Base-by-base conservation (phyloP, 2,113 vertebrate species). In the Urocynchramus pylzowi region DNA sequence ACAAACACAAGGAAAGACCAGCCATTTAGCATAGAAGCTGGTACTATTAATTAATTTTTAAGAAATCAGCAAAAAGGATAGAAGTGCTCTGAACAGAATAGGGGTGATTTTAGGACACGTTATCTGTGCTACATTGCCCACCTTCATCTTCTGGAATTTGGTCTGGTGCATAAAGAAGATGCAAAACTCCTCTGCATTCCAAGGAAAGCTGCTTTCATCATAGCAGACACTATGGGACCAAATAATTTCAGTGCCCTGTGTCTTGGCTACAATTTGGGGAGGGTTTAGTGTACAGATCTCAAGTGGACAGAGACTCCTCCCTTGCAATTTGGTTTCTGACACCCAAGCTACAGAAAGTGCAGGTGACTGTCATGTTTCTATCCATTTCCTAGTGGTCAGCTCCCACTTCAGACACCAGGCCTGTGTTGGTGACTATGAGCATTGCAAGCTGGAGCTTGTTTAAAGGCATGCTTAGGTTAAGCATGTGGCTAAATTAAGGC, bases 281-380 rank as follows among this genome's bases (percentile, higher is more conserved):
- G 16, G 19, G 3, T 23, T 60, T 35, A 9, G 24, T 30, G 11
- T 23, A 33, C 33, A 87, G 13, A 31, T 28, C 24, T 75, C 56
- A 31, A 26, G 30, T 6, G 13, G 49, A 14, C 28, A 59, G 64
- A 67, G 13, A 21, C 0, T 1, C 16, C 16, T 73, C 21, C 42
- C 16, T 84, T 68, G 13, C 30, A 14, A 3, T n/a, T 45, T 59
- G 41, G 10, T 52, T 74, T 70, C 54, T 56, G 33, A 69, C 33
- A 69, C 9, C 14, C 49, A 41, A 69, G 9, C 59, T 45, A 27
- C 64, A 73, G 45, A 59, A 54, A 73, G 26, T 4, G 0, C 26
- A 19, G 0, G 0, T 33, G 13, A 64, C 15, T 4, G 0, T n/a
- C 6, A 1, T 28, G 13, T 45, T 47, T 78, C 52, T 61, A 15